A percentile compares a stretch with the other conserved stretches of the same genome.
Conservation (phyloP, 2,113 vertebrate genomes). For the Cyprinodon variegatus region DNA sequence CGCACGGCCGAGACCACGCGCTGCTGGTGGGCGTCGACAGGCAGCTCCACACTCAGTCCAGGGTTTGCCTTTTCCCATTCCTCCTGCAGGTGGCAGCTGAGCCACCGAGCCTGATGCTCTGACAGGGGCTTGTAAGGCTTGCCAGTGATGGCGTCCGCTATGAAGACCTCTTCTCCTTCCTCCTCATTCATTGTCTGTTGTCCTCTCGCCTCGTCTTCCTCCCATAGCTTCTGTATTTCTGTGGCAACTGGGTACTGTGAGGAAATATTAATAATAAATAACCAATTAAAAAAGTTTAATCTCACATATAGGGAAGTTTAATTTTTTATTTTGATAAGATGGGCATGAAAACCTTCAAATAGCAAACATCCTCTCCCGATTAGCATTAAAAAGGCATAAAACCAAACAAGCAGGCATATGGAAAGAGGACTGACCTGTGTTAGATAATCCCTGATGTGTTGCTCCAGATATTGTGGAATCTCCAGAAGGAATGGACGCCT, state of each 20-base stretch:
- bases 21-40: conserved; percentile 87
- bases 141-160: conserved; percentile 89
- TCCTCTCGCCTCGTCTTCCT: conserved; percentile 63
- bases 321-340: too few relatives aligned
- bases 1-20: conserved; percentile 84
- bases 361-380: background rate
- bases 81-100: conserved; percentile 81
- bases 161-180: conserved; percentile 73
- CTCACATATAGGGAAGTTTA: too few relatives aligned
- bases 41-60: conserved; percentile 80
- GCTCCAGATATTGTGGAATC: conserved; percentile 84
- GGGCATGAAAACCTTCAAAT: too few relatives aligned
- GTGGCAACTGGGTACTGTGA: conserved; percentile 84
- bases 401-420: background rate
- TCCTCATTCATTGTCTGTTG: conserved; percentile 33
- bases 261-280: background rate
- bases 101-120: conserved; percentile 70
- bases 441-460: conserved; percentile 85
- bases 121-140: conserved; percentile 81
- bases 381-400: background rate
- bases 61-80: conserved; percentile 83
- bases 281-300: too few relatives aligned
- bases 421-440: conserved; percentile 78
- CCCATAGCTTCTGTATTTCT: conserved; percentile 74
- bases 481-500: conserved; percentile 84